Conservation (phyloP, 2,797 vertebrate species). For the Oreochromis mossambicus region DNA sequence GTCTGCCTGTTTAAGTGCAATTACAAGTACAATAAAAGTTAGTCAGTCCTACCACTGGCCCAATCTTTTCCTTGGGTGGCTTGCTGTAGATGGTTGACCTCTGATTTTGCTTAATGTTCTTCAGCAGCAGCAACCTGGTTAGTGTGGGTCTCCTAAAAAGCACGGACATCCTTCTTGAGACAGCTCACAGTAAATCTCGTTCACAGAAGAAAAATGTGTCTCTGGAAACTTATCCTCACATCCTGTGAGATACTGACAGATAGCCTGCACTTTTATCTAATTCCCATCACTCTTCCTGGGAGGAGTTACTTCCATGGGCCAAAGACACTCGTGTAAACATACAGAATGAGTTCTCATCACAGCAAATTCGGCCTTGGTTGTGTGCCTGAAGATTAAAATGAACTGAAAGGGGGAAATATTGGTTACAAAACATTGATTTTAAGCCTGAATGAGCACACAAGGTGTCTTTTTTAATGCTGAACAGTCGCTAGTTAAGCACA, state of each 20-base stretch:
- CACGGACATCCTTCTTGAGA: constrained; percentile 55
- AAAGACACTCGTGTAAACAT: constrained; percentile 47
- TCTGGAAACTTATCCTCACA: constrained; percentile 29
- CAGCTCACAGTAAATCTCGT: neutral
- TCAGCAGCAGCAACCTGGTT: constrained; percentile 20
- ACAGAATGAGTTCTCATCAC: constrained; percentile 14
- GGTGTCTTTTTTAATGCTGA: neutral
- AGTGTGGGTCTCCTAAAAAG: constrained; percentile 28
- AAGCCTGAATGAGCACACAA: neutral
- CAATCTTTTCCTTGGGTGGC: constrained; percentile 75
- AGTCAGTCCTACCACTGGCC: constrained; percentile 73
- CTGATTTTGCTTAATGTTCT: constrained; percentile 38
- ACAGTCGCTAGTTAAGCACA: neutral
- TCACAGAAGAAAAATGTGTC: constrained; percentile 11
- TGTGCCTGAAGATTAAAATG: neutral
- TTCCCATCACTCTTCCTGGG: constrained; percentile 58
- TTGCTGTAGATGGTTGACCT: constrained; percentile 70
- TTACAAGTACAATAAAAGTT: neutral
- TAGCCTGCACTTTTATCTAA: constrained; percentile 35
- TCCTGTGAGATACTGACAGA: constrained; percentile 57
- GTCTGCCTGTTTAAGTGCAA: neutral
- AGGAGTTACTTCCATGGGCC: constrained; percentile 57
- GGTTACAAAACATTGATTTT: neutral
- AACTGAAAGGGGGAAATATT: neutral
- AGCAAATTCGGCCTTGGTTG: neutral